Evolutionary conservation across 1,140 invertebrate species (phyloP).

Genomic region (Andrena cerasifolii): DNA sequence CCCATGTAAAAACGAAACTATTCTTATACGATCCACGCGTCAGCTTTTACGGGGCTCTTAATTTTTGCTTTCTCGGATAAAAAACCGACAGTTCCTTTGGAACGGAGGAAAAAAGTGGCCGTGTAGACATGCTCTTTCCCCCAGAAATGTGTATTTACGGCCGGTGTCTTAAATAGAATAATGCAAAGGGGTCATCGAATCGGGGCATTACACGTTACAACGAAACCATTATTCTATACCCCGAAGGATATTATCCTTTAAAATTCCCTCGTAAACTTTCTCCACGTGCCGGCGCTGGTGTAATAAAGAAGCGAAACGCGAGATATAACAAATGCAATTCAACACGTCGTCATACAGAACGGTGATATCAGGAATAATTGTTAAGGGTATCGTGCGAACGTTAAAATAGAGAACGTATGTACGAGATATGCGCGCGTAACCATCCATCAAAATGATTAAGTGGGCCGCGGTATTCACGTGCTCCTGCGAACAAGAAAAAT

Average conservation of each 20-base stretch:
- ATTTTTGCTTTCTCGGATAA: neutral
- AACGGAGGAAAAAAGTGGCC: neutral
- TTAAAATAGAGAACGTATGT: neutral
- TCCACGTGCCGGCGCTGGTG: too few relatives aligned
- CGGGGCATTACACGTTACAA: too few relatives aligned
- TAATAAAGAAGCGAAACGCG: neutral
- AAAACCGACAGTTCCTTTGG: neutral
- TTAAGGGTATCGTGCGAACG: neutral
- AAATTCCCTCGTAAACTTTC: too few relatives aligned
- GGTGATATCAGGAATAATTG: neutral
- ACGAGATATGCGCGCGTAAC: neutral
- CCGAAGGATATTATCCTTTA: too few relatives aligned
- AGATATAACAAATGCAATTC: neutral
- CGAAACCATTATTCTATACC: too few relatives aligned
- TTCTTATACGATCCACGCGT: neutral
- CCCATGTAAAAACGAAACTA: conserved; percentile 10
- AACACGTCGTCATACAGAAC: neutral
- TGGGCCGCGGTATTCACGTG: too few relatives aligned
- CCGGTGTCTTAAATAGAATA: too few relatives aligned
- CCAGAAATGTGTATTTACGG: too few relatives aligned
- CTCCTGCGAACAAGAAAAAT: neutral
- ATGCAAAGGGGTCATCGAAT: too few relatives aligned
- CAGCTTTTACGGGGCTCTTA: conserved; percentile 24
- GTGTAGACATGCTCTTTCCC: neutral
- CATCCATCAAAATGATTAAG: neutral